phyloP scores from a whole-genome alignment of 2,797 vertebrate genomes.

The Cossypha heuglini region DNA sequence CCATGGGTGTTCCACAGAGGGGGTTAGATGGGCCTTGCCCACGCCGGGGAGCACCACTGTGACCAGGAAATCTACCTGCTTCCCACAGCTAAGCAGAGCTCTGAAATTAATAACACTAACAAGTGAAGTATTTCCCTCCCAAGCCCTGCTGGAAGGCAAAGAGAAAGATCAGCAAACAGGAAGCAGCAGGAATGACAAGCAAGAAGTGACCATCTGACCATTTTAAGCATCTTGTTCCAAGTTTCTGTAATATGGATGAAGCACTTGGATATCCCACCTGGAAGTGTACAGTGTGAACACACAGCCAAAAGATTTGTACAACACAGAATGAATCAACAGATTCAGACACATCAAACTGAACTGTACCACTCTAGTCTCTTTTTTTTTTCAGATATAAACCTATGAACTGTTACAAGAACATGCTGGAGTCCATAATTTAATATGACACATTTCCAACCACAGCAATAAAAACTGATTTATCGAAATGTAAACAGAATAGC shows the following conservation, averaged over 20 bases:
- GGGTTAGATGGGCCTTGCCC: not conserved
- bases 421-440: not conserved
- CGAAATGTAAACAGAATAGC: not conserved
- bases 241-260: not conserved
- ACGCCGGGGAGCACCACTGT: not conserved
- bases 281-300: not conserved
- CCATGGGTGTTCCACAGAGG: rapidly evolving
- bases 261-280: rapidly evolving
- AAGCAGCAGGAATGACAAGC: not conserved
- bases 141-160: not conserved
- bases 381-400: not conserved
- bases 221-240: not conserved
- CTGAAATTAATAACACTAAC: not conserved
- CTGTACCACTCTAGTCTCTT: not conserved
- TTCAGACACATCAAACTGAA: not conserved
- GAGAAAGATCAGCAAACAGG: not conserved
- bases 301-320: not conserved
- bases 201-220: not conserved
- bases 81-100: not conserved
- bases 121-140: not conserved
- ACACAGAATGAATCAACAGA: not conserved
- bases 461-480: not conserved
- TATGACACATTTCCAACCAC: not conserved
- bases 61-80: not conserved
- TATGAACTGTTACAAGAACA: not conserved